Evolutionary conservation across 2,797 vertebrate genomes (phyloP), one percentile per base, ranked within the genome.

Genomic region (Rhadinocentrus ornatus): DNA sequence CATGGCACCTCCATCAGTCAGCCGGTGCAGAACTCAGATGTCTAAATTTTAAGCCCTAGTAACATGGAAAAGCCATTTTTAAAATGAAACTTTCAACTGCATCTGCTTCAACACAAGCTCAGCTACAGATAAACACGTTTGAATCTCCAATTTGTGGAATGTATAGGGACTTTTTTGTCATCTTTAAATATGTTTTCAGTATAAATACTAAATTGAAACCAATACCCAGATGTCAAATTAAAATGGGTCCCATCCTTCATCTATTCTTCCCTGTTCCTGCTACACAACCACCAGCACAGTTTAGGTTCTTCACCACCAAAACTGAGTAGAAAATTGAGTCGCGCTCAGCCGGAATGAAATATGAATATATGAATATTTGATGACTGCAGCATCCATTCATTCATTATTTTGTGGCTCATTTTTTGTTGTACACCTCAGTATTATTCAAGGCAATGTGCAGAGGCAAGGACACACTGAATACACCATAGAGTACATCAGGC

Each of bases 341-440:
- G 2, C 59, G 75, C 50, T 69, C 44, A 26, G 64, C 31, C 72
- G 60, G 46, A 79, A 57, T 63, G 3, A 61, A 55, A n/a, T 22
- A 48, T 22, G 46, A 48, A 48, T 48, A 20, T n/a, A 66, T 27
- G 13, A 44, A 62, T 67, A 27, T 55, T 59, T 41, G 24, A 27
- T n/a, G 24, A 16, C 6, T 55, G 54, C 37, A 26, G 22, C n/a
- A 46, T 37, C 39, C 5, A 27, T 32, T 44, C 41, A 16, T 31
- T 55, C 31, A 32, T 32, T 32, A 32, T 8, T 55, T 18, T 55
- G 18, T 6, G 6, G 27, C 15, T 8, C 3, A 7, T 54, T 27
- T 56, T 41, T 27, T 55, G 55, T 27, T 44, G 50, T 26, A 6
- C 11, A 59, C 27, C 37, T 77, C 41, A 29, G 22, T 10, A 31